Evolutionary conservation across 2,797 vertebrate genomes (phyloP).

Genomic region (Cichlasoma orientale): DNA sequence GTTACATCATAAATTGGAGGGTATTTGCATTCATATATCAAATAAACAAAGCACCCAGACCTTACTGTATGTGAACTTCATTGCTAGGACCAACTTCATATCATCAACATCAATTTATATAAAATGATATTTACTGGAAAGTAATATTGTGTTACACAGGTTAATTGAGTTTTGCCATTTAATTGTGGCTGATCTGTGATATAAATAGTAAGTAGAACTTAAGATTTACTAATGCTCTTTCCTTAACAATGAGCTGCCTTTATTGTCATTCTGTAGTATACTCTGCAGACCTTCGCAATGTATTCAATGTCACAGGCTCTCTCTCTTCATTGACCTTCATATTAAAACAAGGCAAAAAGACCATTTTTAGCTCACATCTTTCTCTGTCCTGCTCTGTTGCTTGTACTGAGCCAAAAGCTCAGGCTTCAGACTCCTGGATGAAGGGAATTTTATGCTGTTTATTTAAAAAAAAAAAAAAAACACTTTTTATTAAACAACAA

Average conservation of each 20-base stretch:
- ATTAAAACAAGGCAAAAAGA: not conserved
- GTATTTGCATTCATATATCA: not conserved
- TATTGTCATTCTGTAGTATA: too few species aligned
- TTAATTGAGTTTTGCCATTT: not conserved
- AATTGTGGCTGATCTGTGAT: too few species aligned
- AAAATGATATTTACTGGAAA: not conserved
- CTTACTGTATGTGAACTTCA: not conserved
- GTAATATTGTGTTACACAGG: not conserved
- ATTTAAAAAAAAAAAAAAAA: not conserved
- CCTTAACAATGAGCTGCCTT: not conserved
- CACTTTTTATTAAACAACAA: not conserved
- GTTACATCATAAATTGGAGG: not conserved
- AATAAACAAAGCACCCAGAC: not conserved
- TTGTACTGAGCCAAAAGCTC: not conserved
- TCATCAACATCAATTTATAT: not conserved
- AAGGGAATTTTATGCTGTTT: not conserved
- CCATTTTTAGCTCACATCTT: not conserved
- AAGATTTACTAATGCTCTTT: not conserved
- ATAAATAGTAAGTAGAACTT: not conserved
- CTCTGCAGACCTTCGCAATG: not conserved
- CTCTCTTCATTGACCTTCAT: conserved; percentile 3
- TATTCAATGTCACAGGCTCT: not conserved
- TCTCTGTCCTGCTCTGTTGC: not conserved
- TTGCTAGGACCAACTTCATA: not conserved
- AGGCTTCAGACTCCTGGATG: not conserved